Conservation (phyloP, 2,113 vertebrate genomes). For the Lampris incognitus region DNA sequence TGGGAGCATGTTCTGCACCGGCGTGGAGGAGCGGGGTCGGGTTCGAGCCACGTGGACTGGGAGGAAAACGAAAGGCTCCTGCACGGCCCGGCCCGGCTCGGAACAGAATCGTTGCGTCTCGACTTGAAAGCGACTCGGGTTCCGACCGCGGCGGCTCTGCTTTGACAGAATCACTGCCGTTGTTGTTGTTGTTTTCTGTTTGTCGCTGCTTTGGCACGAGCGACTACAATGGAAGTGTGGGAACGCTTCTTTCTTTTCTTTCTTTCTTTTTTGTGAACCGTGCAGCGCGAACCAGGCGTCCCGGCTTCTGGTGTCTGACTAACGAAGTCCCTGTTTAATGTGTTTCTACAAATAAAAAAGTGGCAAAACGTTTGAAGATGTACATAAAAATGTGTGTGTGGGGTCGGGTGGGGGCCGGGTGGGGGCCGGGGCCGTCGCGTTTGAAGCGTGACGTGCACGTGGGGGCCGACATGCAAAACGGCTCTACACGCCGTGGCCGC, state of each 20-base stretch:
- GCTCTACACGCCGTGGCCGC: slow-evolving; percentile 24
- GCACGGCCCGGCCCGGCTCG: slow-evolving; percentile 69
- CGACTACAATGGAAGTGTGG: slow-evolving; percentile 59
- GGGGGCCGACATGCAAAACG: too few species aligned
- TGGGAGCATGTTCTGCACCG: slow-evolving; percentile 81
- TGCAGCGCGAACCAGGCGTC: slow-evolving; percentile 11
- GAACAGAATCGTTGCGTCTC: slow-evolving; percentile 79
- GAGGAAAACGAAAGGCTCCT: slow-evolving; percentile 81
- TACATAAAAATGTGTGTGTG: not conserved
- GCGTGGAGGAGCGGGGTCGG: slow-evolving; percentile 82
- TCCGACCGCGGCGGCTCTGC: slow-evolving; percentile 65
- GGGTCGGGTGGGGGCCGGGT: too few species aligned
- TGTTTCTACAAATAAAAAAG: slow-evolving; percentile 71
- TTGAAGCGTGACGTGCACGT: too few species aligned
- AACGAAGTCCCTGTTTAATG: slow-evolving; percentile 74
- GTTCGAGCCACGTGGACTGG: slow-evolving; percentile 76
- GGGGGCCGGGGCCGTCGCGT: too few species aligned
- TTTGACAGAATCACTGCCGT: slow-evolving; percentile 48
- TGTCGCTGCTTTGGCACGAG: slow-evolving; percentile 44
- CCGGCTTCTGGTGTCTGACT: slow-evolving; percentile 67
- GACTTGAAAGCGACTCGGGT: slow-evolving; percentile 76
- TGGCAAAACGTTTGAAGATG: slow-evolving; percentile 15
- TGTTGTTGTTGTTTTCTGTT: slow-evolving; percentile 66
- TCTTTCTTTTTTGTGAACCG: too few species aligned
- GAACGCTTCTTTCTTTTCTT: slow-evolving; percentile 67